Percentiles rank a stretch among this genome's conserved stretches.
Conservation (phyloP, 1,140 invertebrate species). For the Bombus pyrosoma region DNA sequence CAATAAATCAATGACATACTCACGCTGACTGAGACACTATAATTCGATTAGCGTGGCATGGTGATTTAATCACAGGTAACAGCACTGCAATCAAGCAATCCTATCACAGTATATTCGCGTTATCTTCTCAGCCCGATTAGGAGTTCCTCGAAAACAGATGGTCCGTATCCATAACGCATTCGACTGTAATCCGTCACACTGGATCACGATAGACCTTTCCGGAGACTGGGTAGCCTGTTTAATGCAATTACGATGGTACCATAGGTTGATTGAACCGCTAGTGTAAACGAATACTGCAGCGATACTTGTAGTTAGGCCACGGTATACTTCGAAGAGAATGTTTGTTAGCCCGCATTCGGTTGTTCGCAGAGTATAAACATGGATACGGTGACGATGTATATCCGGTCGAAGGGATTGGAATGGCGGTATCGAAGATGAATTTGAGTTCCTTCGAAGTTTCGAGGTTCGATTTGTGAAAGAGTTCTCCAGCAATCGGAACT, state of each 20-base stretch:
- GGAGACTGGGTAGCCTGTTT: background rate
- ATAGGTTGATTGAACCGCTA: background rate
- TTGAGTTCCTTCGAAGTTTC: background rate
- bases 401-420: background rate
- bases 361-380: background rate
- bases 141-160: constrained; percentile 15
- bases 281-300: constrained; percentile 11
- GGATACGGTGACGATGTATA: background rate
- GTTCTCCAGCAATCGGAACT: background rate
- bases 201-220: background rate
- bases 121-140: background rate
- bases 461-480: background rate
- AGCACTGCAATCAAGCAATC: background rate
- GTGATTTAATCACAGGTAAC: constrained; percentile 18
- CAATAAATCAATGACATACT: background rate
- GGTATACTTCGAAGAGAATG: background rate
- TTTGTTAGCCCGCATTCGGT: constrained; percentile 1
- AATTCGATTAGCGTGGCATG: background rate
- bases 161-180: background rate
- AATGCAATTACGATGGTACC: background rate
- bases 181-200: constrained; percentile 19
- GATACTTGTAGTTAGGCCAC: background rate
- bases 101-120: background rate
- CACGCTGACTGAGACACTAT: background rate
- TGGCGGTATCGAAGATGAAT: background rate